Evolutionary conservation across 1,140 invertebrate species (phyloP).

Genomic region (Brachionus angularis): DNA sequence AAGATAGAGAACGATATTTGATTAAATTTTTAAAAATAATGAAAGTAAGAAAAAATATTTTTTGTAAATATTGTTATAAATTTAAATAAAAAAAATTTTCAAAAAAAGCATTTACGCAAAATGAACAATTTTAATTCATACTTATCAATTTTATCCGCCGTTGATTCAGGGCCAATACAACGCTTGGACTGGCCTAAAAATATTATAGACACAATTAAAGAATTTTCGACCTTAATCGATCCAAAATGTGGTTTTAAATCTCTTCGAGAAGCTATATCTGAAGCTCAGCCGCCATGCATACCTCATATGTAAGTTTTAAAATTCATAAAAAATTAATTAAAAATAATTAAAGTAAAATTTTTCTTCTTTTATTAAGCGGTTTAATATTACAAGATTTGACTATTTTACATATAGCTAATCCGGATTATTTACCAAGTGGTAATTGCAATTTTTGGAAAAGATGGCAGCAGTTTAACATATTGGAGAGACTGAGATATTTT

Average conservation of each 20-base stretch:
- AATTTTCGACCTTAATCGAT: conserved; percentile 90
- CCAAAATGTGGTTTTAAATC: conserved; percentile 89
- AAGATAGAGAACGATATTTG: conserved; percentile 90
- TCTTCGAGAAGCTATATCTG: conserved; percentile 84
- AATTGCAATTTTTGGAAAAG: conserved; percentile 92
- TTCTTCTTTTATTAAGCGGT: conserved; percentile 68
- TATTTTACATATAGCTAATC: conserved; percentile 96
- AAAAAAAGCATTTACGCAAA: conserved; percentile 68
- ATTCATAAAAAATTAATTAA: not conserved
- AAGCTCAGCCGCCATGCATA: conserved; percentile 92
- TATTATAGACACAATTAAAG: conserved; percentile 83
- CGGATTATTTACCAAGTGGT: conserved; percentile 76
- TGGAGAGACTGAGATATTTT: conserved; percentile 94
- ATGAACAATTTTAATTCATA: conserved; percentile 99
- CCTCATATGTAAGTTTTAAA: conserved; percentile 91
- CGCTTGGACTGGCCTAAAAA: conserved; percentile 86
- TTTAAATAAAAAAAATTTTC: not conserved
- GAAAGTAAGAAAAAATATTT: conserved; percentile 64
- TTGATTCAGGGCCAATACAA: conserved; percentile 90
- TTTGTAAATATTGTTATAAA: not conserved
- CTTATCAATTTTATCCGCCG: conserved; percentile 85
- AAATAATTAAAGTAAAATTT: not conserved
- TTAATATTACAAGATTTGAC: conserved; percentile 96
- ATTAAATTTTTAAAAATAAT: conserved; percentile 97
- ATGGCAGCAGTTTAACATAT: conserved; percentile 95